Evolutionary conservation across 2,888 invertebrate genomes (phyloP), one percentile per base, ranked within the genome.

Genomic region (Agrypnus murinus): DNA sequence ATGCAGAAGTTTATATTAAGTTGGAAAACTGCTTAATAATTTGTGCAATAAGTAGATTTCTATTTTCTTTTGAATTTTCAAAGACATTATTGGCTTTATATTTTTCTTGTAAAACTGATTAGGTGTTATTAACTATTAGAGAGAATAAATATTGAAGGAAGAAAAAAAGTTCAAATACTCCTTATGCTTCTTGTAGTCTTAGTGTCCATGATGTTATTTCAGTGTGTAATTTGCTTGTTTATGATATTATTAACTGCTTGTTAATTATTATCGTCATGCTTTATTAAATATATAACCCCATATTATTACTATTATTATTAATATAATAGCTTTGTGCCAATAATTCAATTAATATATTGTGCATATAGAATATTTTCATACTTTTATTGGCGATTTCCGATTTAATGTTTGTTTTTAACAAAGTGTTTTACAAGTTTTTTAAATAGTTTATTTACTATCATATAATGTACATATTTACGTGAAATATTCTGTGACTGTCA

Each of bases 191-290:
- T 45, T 43, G n/a, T 65, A 57, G 65, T 25, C n/a, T 43, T 2
- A 53, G 12, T 53, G 38, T 36, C 12, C 32, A 10, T 53, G 55
- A 53, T 65, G 31, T 25, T 65, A 65, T 57, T 65, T 43, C 6
- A 36, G 34, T 34, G 45, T 65, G 57, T 65, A 65, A 32, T 45
- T 25, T 45, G 65, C 65, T 65, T 65, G 14, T 65, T 45, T 64
- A 53, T 31, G 19, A 36, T 57, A 60, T 45, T 45, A 65, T 40
- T 31, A 38, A 53, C 36, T 64, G 48, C 62, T 46, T 62, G 48
- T 45, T 48, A 62, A 34, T 62, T 62, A 48, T n/a, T 9, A 46
- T 17, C 17, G 31, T 34, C 15, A 46, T 48, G 46, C 62, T 62
- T 15, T 36, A 43, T 36, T 36, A 17, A 48, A 36, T 12, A 25